phyloP scores from a whole-genome alignment of 2,113 vertebrate species.

The Prinia subflava region DNA sequence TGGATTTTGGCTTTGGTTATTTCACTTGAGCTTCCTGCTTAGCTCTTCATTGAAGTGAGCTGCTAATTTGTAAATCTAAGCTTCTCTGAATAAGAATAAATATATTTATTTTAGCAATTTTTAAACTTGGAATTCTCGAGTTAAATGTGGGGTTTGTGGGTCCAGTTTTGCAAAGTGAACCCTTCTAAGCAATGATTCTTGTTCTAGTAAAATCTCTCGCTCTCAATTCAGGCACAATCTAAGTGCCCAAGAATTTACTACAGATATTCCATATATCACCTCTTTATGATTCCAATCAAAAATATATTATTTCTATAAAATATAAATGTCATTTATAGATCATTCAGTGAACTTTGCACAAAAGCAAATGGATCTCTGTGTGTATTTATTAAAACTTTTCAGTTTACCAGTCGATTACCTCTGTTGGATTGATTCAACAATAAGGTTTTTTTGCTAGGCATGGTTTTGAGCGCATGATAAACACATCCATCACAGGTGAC shows the following conservation, averaged over 20 bases:
- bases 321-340: neutral
- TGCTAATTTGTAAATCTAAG: neutral
- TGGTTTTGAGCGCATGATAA: neutral
- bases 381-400: slow-evolving; percentile 33
- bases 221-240: neutral
- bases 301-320: neutral
- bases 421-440: neutral
- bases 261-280: neutral
- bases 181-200: neutral
- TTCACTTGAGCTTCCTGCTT: neutral
- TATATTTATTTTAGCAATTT: neutral
- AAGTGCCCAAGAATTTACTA: neutral
- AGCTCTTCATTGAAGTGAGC: neutral
- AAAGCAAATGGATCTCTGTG: neutral
- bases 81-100: neutral
- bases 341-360: neutral
- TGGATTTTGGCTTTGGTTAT: neutral
- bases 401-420: slow-evolving; percentile 23
- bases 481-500: neutral
- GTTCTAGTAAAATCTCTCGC: neutral
- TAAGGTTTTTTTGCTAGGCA: neutral
- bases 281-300: neutral
- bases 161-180: neutral
- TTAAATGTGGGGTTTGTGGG: neutral
- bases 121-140: neutral